These are phyloP conservation scores for Eilema griseolum DNA, from an alignment of 2,888 invertebrate species.

Conservation along the genomic window DNA sequence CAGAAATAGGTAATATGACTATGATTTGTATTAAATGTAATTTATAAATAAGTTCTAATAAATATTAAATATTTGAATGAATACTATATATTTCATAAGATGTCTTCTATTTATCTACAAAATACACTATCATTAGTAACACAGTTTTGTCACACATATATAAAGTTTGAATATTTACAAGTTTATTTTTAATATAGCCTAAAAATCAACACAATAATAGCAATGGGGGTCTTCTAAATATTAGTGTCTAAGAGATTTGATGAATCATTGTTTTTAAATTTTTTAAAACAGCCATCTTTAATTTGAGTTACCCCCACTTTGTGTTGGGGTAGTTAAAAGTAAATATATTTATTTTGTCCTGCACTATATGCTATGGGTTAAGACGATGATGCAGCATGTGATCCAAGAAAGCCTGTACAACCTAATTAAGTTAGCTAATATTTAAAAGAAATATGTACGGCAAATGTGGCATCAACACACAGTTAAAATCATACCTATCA, in stretches of 20 bases:
- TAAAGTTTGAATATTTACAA: conserved; percentile 43
- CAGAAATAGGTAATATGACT: background rate
- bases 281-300: too few species aligned
- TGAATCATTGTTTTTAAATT: background rate
- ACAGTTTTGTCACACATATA: conserved; percentile 52
- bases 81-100: conserved; percentile 6
- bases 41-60: background rate
- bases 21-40: background rate
- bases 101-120: conserved; percentile 34
- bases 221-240: background rate
- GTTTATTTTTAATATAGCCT: background rate
- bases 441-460: too few species aligned
- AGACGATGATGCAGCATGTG: too few species aligned
- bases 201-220: background rate
- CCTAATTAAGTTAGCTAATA: too few species aligned
- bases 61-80: background rate
- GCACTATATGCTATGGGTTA: too few species aligned
- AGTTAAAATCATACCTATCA: too few species aligned
- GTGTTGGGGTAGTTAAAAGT: too few species aligned
- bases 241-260: background rate
- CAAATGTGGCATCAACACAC: too few species aligned
- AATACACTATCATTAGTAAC: conserved; percentile 48
- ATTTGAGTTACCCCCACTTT: too few species aligned
- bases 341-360: too few species aligned
- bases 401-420: too few species aligned